Conservation (phyloP, 2,888 invertebrate species). For the Oxytorus armatus region DNA sequence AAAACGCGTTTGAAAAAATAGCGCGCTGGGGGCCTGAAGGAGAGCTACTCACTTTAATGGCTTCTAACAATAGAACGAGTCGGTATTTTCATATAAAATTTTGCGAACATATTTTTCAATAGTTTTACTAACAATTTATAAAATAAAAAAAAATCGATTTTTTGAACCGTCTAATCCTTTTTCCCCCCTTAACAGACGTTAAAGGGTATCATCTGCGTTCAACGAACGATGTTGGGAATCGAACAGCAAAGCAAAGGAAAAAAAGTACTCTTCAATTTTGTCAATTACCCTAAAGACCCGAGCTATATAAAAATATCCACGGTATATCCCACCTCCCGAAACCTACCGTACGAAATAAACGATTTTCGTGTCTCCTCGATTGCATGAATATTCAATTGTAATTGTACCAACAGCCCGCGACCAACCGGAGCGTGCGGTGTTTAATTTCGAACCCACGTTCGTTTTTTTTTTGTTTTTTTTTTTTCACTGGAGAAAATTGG, state of each 20-base stretch:
- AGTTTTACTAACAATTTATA: too few species aligned
- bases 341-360: conserved; percentile 50
- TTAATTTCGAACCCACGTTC: conserved; percentile 49
- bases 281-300: conserved; percentile 44
- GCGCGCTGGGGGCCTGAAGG: too few species aligned
- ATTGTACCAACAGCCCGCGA: conserved; percentile 54
- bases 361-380: conserved; percentile 61
- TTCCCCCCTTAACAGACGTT: not conserved
- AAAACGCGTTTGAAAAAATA: too few species aligned
- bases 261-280: conserved; percentile 49
- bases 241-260: not conserved
- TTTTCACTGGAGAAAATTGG: conserved; percentile 56
- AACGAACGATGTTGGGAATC: too few species aligned
- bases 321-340: conserved; percentile 16
- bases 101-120: too few species aligned
- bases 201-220: too few species aligned
- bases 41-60: too few species aligned
- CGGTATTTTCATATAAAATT: too few species aligned
- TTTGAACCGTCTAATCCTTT: too few species aligned
- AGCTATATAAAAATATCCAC: not conserved
- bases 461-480: conserved; percentile 23
- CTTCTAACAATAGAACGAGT: too few species aligned
- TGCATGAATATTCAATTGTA: conserved; percentile 68
- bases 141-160: too few species aligned
- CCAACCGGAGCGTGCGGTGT: conserved; percentile 40